Percentiles rank a stretch among this genome's conserved stretches.
These are phyloP conservation scores for Thymallus thymallus DNA, from an alignment of 2,113 vertebrate species.

Conservation along the genomic window DNA sequence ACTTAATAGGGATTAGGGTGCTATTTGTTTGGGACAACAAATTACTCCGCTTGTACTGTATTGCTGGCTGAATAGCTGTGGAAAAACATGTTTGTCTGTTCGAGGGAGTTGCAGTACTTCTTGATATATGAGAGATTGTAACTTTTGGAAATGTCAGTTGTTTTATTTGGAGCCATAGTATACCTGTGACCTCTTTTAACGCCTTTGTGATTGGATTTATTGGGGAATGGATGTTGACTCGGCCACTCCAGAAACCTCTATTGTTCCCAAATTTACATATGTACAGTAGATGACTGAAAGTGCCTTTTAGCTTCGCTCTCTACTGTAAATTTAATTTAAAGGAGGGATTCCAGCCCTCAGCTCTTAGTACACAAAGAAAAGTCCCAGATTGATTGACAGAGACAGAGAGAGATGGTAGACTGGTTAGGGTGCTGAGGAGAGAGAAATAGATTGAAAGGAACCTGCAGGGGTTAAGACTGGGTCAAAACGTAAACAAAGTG, in stretches of 20 bases:
- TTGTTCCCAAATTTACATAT: slow-evolving; percentile 75
- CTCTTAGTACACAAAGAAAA: slow-evolving; percentile 68
- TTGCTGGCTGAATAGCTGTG: too few relatives aligned
- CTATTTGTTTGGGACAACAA: too few relatives aligned
- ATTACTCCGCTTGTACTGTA: too few relatives aligned
- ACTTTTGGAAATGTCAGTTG: too few relatives aligned
- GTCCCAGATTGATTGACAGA: slow-evolving; percentile 51
- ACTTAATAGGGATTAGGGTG: too few relatives aligned
- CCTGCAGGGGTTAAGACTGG: background rate
- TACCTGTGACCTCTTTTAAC: background rate
- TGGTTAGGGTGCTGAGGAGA: background rate
- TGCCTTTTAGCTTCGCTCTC: slow-evolving; percentile 76
- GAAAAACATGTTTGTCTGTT: too few relatives aligned
- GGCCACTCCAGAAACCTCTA: slow-evolving; percentile 71
- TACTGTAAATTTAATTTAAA: slow-evolving; percentile 76
- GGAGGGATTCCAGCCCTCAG: slow-evolving; percentile 65
- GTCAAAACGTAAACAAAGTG: slow-evolving; percentile 28
- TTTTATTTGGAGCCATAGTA: too few relatives aligned
- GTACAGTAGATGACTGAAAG: slow-evolving; percentile 74
- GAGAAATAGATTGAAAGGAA: background rate
- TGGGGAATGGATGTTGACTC: slow-evolving; percentile 75
- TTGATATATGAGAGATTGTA: too few relatives aligned
- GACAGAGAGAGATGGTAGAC: background rate
- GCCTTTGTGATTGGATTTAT: slow-evolving; percentile 74
- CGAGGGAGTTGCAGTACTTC: too few relatives aligned